phyloP scores from a whole-genome alignment of 2,797 vertebrate genomes.

The Molothrus ater region DNA sequence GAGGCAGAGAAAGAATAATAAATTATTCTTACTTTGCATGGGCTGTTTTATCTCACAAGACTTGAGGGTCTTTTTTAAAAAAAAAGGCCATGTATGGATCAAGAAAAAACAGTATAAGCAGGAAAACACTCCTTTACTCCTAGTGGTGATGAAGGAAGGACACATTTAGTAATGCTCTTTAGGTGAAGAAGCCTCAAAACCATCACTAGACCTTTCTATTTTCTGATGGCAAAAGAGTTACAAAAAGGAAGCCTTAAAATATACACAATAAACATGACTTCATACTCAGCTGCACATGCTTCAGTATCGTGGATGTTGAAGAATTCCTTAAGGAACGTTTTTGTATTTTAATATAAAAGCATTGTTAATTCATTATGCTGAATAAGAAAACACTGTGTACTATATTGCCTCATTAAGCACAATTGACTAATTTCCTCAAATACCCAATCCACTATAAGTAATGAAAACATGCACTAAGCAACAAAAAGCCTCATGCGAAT shows the following conservation, averaged over 20 bases:
- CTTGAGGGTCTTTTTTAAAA: neutral
- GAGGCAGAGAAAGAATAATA: neutral
- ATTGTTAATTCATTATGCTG: neutral
- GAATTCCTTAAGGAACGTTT: neutral
- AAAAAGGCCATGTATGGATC: neutral
- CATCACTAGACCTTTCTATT: rapidly evolving
- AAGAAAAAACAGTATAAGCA: constrained; percentile 3
- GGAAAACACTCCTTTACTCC: neutral
- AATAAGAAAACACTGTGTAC: constrained; percentile 25
- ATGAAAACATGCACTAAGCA: constrained; percentile 32
- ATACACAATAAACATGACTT: neutral
- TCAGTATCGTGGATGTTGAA: neutral
- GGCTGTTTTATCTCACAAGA: neutral
- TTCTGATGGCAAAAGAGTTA: neutral
- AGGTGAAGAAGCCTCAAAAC: neutral
- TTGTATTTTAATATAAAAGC: neutral
- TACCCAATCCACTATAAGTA: neutral
- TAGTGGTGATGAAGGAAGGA: neutral
- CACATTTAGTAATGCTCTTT: neutral
- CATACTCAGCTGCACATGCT: neutral
- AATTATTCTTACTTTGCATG: neutral
- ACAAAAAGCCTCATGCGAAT: constrained; percentile 13
- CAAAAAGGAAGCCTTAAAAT: neutral
- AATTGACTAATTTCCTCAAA: constrained; percentile 32
- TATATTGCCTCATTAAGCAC: constrained; percentile 21